Evolutionary conservation across 2,888 invertebrate genomes (phyloP).

Genomic region (Cheilosia urbana): DNA sequence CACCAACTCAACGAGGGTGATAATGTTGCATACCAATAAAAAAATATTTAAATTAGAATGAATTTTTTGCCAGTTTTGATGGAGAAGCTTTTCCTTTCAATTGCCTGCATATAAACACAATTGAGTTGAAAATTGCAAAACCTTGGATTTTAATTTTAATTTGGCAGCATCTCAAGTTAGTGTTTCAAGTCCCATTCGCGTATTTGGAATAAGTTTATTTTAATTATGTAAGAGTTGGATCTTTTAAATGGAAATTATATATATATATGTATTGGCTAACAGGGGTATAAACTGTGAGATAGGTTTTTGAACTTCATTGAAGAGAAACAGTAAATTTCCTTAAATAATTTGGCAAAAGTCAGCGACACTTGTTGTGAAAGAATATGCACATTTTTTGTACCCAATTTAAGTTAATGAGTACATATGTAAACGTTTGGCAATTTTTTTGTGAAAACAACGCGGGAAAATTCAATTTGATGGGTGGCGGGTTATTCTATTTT

Average conservation of each 20-base stretch:
- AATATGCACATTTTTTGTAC: no score
- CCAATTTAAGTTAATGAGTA: not conserved
- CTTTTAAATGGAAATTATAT: no score
- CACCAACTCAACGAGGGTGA: not conserved
- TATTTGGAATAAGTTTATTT: not conserved
- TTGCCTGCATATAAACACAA: not conserved
- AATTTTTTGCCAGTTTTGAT: conserved; percentile 10
- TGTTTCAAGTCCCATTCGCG: not conserved
- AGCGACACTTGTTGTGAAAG: no score
- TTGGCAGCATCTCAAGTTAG: conserved; percentile 14
- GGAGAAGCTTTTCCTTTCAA: not conserved
- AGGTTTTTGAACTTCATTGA: no score
- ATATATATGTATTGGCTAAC: no score
- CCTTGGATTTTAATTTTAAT: conserved; percentile 10
- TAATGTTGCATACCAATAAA: conserved; percentile 21
- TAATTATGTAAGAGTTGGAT: not conserved
- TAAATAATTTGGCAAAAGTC: no score
- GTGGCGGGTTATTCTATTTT: no score
- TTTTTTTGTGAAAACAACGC: not conserved
- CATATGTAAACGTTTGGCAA: not conserved
- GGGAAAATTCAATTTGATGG: no score
- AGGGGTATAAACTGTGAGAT: no score
- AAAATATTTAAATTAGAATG: conserved; percentile 11
- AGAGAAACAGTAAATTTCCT: no score
- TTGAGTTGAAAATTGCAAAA: conserved; percentile 15